A percentile compares a stretch with the other conserved stretches of the same genome.
Evolutionary conservation across 2,113 vertebrate genomes (phyloP).

Genomic region (Hippoglossus stenolepis): DNA sequence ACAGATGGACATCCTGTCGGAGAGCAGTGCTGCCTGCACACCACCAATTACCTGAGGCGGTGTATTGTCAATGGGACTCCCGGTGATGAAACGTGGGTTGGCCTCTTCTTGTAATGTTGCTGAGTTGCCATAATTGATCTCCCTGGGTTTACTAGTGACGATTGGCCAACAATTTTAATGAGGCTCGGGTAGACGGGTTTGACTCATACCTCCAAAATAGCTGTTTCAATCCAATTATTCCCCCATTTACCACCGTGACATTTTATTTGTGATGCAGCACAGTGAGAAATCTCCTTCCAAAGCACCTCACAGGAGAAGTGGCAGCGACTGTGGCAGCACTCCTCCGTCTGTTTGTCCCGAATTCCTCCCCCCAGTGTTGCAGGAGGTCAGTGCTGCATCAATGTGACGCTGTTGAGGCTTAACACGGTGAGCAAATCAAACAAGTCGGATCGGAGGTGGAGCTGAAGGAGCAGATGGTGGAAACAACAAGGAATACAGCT

Average conservation of each 20-base stretch:
- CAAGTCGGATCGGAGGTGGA: too few relatives aligned
- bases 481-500: too few relatives aligned
- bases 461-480: too few relatives aligned
- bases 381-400: background rate
- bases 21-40: constrained; percentile 11
- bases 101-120: constrained; percentile 57
- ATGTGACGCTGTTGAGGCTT: too few relatives aligned
- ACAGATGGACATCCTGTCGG: constrained; percentile 39
- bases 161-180: constrained; percentile 64
- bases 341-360: background rate
- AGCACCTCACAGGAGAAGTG: background rate
- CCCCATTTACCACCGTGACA: constrained; percentile 29
- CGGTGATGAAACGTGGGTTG: constrained; percentile 50
- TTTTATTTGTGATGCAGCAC: constrained; percentile 25
- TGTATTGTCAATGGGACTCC: constrained; percentile 48
- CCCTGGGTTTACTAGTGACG: constrained; percentile 55
- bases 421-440: too few relatives aligned
- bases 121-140: constrained; percentile 73
- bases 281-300: constrained; percentile 1
- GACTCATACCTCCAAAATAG: constrained; percentile 33
- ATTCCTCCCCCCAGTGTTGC: background rate
- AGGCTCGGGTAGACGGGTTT: constrained; percentile 26
- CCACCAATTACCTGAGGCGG: constrained; percentile 67
- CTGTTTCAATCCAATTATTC: constrained; percentile 40
- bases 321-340: background rate